Percentiles rank a stretch among this genome's conserved stretches.
Conservation (phyloP, 2,888 invertebrate genomes). For the Tipula lateralis region DNA sequence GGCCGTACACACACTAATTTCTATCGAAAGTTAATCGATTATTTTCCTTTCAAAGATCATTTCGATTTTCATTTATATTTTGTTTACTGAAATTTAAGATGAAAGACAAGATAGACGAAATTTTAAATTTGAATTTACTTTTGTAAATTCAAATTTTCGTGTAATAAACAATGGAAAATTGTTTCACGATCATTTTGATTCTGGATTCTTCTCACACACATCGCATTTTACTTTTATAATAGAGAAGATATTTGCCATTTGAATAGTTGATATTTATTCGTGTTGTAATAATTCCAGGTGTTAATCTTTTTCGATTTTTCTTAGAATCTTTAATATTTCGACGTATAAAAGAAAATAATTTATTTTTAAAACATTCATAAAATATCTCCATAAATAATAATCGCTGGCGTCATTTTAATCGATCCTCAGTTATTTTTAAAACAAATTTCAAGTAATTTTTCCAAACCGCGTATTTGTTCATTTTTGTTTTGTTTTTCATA, state of each 20-base stretch:
- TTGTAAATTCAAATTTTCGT: neutral
- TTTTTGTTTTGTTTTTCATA: neutral
- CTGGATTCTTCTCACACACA: neutral
- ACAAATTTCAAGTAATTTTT: neutral
- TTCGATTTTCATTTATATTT: neutral
- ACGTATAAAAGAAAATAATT: neutral
- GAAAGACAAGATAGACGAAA: neutral
- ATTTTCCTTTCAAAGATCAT: neutral
- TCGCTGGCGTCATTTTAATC: neutral
- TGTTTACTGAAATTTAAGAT: slow-evolving; percentile 1
- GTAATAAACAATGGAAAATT: neutral
- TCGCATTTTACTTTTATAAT: neutral
- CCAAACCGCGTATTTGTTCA: neutral
- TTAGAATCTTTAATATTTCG: neutral
- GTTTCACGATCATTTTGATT: neutral
- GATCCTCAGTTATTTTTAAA: neutral
- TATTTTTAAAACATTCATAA: neutral
- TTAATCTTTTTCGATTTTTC: neutral
- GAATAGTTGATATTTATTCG: neutral
- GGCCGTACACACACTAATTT: neutral
- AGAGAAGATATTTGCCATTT: neutral
- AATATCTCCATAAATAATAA: neutral
- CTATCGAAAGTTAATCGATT: neutral
- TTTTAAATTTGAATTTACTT: neutral
- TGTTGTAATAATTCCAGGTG: neutral